A percentile compares a stretch with the other conserved stretches of the same genome.
Evolutionary conservation across 2,888 invertebrate species (phyloP).

Genomic region (Dusona sp.): DNA sequence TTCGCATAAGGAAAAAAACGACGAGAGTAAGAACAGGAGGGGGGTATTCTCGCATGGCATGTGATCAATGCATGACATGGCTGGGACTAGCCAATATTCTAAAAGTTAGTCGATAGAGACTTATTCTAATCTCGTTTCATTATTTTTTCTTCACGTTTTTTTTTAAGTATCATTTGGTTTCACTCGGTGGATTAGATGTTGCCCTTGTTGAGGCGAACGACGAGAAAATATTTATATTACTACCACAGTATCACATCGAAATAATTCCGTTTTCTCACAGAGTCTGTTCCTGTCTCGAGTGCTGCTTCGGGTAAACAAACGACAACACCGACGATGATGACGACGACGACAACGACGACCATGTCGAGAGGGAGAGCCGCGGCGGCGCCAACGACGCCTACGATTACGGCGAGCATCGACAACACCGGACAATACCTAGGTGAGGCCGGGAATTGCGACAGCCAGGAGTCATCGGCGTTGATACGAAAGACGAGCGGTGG

Average conservation of each 20-base stretch:
- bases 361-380: conserved; percentile 57
- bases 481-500: conserved; percentile 74
- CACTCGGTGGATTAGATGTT: neutral
- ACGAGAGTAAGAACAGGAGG: neutral
- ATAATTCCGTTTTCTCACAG: conserved; percentile 60
- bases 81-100: neutral
- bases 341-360: conserved; percentile 50
- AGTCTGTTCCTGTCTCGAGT: conserved; percentile 72
- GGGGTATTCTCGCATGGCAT: conserved; percentile 34
- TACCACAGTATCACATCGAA: conserved; percentile 13
- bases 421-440: conserved; percentile 75
- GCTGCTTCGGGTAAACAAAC: conserved; percentile 40
- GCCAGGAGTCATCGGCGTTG: conserved; percentile 76
- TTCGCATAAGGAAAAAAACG: neutral
- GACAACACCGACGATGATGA: conserved; percentile 67
- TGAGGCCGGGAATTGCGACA: conserved; percentile 75
- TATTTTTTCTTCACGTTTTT: neutral
- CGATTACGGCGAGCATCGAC: conserved; percentile 32
- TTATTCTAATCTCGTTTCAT: neutral
- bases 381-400: conserved; percentile 58
- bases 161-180: neutral
- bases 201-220: neutral
- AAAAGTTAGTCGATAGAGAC: neutral
- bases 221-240: neutral
- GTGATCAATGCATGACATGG: neutral